Conservation (phyloP, 2,113 vertebrate genomes). For the Tragelaphus scriptus region DNA sequence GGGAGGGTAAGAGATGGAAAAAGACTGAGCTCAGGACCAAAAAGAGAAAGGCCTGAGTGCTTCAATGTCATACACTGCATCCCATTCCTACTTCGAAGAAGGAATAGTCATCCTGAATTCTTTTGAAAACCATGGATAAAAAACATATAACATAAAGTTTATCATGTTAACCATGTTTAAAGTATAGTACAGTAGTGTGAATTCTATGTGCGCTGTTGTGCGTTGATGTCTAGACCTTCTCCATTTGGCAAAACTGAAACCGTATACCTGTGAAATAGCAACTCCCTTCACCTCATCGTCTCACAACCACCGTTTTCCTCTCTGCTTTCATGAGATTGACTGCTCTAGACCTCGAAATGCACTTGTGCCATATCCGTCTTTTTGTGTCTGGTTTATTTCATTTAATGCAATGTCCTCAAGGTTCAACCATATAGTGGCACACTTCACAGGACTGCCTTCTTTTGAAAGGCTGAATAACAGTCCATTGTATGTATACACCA, state of each 20-base stretch:
- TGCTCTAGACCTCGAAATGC: not conserved
- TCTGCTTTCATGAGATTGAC: not conserved
- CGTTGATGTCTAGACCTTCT: not conserved
- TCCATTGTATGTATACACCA: not conserved
- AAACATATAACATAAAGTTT: not conserved
- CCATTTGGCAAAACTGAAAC: not conserved
- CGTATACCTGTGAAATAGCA: not conserved
- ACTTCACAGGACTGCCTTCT: not conserved
- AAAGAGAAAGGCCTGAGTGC: not conserved
- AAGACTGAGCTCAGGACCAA: not conserved
- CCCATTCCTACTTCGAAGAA: not conserved
- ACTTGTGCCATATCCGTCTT: not conserved
- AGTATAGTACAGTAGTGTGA: not conserved
- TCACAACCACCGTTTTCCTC: not conserved
- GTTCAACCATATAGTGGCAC: not conserved
- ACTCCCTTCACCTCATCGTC: fast-evolving
- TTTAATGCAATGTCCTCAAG: not conserved
- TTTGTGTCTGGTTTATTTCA: not conserved
- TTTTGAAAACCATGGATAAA: not conserved
- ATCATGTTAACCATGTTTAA: not conserved
- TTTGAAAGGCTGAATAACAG: not conserved
- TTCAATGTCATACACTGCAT: not conserved
- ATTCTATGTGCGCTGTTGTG: not conserved
- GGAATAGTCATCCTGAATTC: not conserved
- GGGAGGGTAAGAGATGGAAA: not conserved